Percentiles rank a stretch among this genome's conserved stretches.
These are phyloP conservation scores for Silurus glanis DNA, from an alignment of 2,113 vertebrate species.

Conservation along the genomic window DNA sequence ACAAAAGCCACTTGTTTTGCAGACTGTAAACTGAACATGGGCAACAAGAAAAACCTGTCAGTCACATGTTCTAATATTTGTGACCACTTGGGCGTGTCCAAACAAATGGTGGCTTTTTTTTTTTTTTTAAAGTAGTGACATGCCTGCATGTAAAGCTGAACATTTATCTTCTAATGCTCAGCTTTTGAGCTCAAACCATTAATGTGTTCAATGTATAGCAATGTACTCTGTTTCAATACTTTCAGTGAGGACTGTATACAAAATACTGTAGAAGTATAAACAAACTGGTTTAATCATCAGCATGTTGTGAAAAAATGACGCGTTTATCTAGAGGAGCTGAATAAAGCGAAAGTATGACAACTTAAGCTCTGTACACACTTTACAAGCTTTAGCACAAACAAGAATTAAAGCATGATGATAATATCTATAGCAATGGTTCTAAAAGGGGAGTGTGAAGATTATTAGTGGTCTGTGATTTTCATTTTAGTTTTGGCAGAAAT, in stretches of 20 bases:
- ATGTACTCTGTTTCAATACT: neutral
- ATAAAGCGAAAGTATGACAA: neutral
- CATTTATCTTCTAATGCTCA: neutral
- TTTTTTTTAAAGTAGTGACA: too few species aligned
- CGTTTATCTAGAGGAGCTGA: neutral
- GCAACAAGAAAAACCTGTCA: neutral
- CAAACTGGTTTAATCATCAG: neutral
- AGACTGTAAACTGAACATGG: neutral
- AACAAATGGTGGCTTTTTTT: neutral
- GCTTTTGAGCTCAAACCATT: neutral
- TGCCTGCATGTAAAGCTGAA: neutral
- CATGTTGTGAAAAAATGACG: neutral
- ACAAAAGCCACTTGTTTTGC: neutral
- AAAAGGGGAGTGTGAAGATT: neutral
- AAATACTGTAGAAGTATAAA: neutral
- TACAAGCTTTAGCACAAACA: neutral
- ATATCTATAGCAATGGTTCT: neutral
- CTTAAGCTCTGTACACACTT: neutral
- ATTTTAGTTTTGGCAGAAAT: too few species aligned
- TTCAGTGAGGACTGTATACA: neutral
- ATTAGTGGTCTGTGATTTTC: neutral
- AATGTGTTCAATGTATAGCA: neutral
- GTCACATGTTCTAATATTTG: neutral
- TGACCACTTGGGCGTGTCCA: too few species aligned
- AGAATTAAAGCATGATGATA: neutral